A percentile compares a stretch with the other conserved stretches of the same genome.
These are phyloP conservation scores for Venturia canescens DNA, from an alignment of 1,140 invertebrate genomes.

Conservation along the genomic window DNA sequence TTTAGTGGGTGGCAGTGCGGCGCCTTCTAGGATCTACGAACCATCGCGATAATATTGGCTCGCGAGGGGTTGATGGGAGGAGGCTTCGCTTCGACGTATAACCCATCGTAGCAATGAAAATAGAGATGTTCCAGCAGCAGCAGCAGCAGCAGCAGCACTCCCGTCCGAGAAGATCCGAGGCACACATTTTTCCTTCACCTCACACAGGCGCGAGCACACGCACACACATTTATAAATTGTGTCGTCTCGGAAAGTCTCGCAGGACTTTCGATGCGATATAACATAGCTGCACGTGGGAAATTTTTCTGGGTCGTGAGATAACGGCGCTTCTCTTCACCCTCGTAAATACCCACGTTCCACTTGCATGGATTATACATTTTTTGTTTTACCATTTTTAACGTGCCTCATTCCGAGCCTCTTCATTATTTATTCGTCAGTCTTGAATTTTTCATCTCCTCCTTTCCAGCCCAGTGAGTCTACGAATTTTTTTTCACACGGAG, in stretches of 20 bases:
- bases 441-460: too few species aligned
- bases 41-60: constrained; percentile 47
- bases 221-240: background rate
- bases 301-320: constrained; percentile 41
- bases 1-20: constrained; percentile 60
- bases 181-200: background rate
- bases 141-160: too few species aligned
- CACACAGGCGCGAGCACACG: constrained; percentile 1
- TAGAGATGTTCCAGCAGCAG: constrained; percentile 53
- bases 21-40: constrained; percentile 55
- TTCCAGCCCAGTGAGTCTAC: background rate
- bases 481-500: too few species aligned
- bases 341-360: constrained; percentile 33
- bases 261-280: background rate
- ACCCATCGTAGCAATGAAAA: constrained; percentile 47
- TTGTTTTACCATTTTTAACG: constrained; percentile 8
- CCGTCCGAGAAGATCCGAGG: constrained; percentile 37
- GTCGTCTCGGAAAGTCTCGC: background rate
- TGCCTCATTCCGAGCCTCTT: background rate
- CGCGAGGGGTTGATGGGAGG: background rate
- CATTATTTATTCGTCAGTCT: too few species aligned
- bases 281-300: background rate
- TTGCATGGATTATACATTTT: constrained; percentile 35
- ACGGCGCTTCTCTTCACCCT: constrained; percentile 34
- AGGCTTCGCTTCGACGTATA: constrained; percentile 7